Evolutionary conservation across 2,113 vertebrate genomes (phyloP).

Genomic region (Motacilla tschutschensis): DNA sequence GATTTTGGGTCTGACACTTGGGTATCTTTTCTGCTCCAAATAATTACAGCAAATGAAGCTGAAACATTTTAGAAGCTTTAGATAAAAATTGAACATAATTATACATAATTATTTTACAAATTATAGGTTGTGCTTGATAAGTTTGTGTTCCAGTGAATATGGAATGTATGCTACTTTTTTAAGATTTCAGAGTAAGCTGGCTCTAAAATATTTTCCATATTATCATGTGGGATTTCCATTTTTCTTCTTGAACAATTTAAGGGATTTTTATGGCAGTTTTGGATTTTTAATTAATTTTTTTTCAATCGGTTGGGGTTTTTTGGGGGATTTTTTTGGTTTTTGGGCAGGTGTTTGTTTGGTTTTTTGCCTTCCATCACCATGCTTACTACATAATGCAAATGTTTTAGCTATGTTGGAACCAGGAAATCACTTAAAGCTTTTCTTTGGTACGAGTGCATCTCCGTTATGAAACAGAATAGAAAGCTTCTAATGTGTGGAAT

Average conservation of each 20-base stretch:
- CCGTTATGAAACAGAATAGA: neutral
- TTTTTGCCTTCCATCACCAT: neutral
- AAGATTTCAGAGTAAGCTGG: neutral
- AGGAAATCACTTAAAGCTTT: neutral
- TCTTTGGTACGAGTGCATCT: rapidly evolving
- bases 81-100: neutral
- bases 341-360: rapidly evolving
- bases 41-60: neutral
- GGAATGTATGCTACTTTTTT: neutral
- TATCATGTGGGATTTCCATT: rapidly evolving
- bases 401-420: neutral
- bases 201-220: neutral
- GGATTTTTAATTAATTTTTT: neutral
- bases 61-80: neutral
- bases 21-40: neutral
- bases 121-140: neutral
- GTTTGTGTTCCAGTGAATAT: neutral
- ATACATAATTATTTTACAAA: neutral
- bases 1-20: neutral
- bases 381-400: neutral
- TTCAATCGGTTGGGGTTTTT: rapidly evolving
- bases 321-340: neutral
- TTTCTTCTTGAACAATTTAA: neutral
- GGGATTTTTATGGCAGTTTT: neutral
- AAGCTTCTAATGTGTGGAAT: neutral